phyloP scores from a whole-genome alignment of 92 coral and sea anemone species.

The Zoanthus gigantus region DNA sequence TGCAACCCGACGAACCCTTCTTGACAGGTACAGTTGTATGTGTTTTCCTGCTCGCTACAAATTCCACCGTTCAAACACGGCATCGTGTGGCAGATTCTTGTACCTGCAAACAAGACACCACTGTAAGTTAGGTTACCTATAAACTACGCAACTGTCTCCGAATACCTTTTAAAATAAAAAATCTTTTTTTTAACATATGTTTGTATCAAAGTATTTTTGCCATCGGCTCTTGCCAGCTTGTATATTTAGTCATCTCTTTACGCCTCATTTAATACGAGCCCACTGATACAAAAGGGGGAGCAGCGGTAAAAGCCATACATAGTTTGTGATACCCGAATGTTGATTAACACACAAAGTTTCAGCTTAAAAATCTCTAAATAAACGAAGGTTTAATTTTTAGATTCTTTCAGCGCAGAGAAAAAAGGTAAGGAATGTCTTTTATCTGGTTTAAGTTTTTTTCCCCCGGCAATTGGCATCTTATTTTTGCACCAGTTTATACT shows the following conservation, averaged over 20 bases:
- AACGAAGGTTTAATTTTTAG: no score
- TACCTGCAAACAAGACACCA: not conserved
- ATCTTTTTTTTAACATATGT: not conserved
- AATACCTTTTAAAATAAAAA: not conserved
- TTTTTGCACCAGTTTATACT: slow-evolving; percentile 3
- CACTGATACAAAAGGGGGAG: not conserved
- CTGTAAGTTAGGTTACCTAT: not conserved
- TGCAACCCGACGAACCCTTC: slow-evolving; percentile 85
- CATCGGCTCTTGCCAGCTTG: slow-evolving; percentile 11
- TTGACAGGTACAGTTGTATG: slow-evolving; percentile 89
- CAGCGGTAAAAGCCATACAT: slow-evolving; percentile 17
- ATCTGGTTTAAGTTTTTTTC: not conserved
- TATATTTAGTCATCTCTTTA: not conserved
- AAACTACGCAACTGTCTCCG: not conserved
- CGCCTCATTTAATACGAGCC: slow-evolving; percentile 6
- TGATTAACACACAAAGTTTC: slow-evolving; percentile 13
- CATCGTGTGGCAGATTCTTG: slow-evolving; percentile 65
- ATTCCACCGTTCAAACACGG: slow-evolving; percentile 92
- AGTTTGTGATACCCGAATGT: slow-evolving; percentile 7
- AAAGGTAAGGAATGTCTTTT: slow-evolving; percentile 15
- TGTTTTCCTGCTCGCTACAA: slow-evolving; percentile 86
- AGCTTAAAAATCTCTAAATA: not conserved
- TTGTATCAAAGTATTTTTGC: slow-evolving; percentile 7
- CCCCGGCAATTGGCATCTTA: no score
- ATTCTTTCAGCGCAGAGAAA: slow-evolving; percentile 9